A percentile compares a stretch with the other conserved stretches of the same genome.
Evolutionary conservation across 2,888 invertebrate genomes (phyloP).

Genomic region (Drosophila pseudotalamancana): DNA sequence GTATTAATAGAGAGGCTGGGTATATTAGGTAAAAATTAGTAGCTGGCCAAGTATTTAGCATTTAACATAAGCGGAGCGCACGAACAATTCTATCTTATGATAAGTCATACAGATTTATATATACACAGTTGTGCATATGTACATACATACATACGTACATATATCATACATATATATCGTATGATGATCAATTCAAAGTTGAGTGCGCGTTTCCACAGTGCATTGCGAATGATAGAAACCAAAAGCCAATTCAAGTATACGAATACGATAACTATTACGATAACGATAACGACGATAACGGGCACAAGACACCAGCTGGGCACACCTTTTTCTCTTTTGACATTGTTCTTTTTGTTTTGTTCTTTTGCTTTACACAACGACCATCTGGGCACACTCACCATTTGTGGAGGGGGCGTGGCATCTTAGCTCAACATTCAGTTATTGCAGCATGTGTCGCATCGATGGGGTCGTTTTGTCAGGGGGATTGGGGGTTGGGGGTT

Average conservation of each 20-base stretch:
- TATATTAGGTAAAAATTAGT: slow-evolving; percentile 16
- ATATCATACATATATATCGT: slow-evolving; percentile 6
- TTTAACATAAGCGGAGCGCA: slow-evolving; percentile 34
- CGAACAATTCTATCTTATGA: slow-evolving; percentile 22
- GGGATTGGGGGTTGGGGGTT: not conserved
- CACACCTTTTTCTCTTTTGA: slow-evolving; percentile 19
- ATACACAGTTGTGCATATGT: slow-evolving; percentile 1
- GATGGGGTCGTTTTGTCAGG: slow-evolving; percentile 15
- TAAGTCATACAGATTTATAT: slow-evolving; percentile 35
- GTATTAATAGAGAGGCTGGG: slow-evolving; percentile 6
- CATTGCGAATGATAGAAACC: slow-evolving; percentile 45
- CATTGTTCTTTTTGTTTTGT: not conserved
- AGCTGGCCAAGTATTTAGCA: slow-evolving; percentile 27
- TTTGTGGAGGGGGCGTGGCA: slow-evolving; percentile 47
- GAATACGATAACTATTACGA: slow-evolving; percentile 49
- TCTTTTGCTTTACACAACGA: slow-evolving; percentile 34
- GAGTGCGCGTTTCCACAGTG: slow-evolving; percentile 41
- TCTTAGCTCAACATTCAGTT: slow-evolving; percentile 38
- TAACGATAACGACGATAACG: slow-evolving; percentile 47
- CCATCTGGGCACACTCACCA: slow-evolving; percentile 53
- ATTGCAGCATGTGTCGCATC: slow-evolving; percentile 49
- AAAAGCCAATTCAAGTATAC: slow-evolving; percentile 54
- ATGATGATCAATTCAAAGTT: slow-evolving; percentile 36
- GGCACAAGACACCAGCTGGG: slow-evolving; percentile 36
- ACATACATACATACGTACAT: slow-evolving; percentile 5